A percentile compares a stretch with the other conserved stretches of the same genome.
These are phyloP conservation scores for Nephrotoma guestfalica DNA, from an alignment of 2,888 invertebrate genomes.

Conservation along the genomic window DNA sequence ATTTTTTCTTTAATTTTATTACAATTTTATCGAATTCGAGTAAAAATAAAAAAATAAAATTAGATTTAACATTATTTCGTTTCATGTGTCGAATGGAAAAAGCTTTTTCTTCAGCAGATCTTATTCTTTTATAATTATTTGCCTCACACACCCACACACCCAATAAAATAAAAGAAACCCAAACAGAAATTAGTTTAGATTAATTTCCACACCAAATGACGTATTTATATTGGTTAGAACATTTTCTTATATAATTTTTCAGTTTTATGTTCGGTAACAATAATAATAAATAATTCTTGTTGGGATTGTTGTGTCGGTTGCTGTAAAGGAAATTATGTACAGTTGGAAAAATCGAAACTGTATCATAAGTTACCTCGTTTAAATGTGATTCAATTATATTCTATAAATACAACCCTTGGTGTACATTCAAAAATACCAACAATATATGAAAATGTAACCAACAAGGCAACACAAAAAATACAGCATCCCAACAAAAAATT, in stretches of 20 bases:
- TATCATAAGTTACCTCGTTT: neutral
- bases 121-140: neutral
- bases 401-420: neutral
- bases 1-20: neutral
- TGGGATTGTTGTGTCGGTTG: neutral
- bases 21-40: neutral
- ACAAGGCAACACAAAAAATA: neutral
- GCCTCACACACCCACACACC: neutral
- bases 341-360: neutral
- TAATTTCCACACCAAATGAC: neutral
- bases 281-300: neutral
- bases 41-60: neutral
- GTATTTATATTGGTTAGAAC: neutral
- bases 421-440: neutral
- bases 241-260: neutral
- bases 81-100: neutral
- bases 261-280: neutral
- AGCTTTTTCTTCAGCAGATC: neutral
- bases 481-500: too few species aligned
- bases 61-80: neutral
- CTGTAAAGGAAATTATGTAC: neutral
- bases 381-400: neutral
- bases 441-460: neutral
- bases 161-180: neutral
- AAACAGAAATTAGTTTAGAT: neutral